Evolutionary conservation across 2,797 vertebrate genomes (phyloP).

Genomic region (Sebastes nivosus): DNA sequence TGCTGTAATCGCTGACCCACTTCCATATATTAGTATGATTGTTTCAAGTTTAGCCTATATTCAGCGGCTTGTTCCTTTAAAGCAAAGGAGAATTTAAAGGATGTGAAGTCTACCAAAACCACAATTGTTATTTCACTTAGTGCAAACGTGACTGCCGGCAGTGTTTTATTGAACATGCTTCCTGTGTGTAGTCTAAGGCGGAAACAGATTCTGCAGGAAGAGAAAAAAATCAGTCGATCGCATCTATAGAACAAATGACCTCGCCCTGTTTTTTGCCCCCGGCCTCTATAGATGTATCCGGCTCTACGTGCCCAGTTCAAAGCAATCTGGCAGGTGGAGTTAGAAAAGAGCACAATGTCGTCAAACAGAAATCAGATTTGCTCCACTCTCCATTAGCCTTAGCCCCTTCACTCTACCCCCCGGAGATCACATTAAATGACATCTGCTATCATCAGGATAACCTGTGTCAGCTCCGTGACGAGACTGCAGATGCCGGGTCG

Average conservation of each 20-base stretch:
- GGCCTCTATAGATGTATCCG: slow-evolving; percentile 29
- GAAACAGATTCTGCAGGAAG: slow-evolving; percentile 18
- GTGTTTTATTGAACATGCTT: background rate
- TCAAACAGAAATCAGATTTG: slow-evolving; percentile 79
- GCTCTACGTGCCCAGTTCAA: slow-evolving; percentile 44
- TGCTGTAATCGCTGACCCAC: slow-evolving; percentile 24
- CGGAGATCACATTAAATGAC: slow-evolving; percentile 80
- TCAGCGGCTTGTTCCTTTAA: background rate
- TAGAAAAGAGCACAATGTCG: slow-evolving; percentile 66
- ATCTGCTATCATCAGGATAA: slow-evolving; percentile 80
- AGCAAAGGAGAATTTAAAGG: slow-evolving; percentile 1
- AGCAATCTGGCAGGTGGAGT: slow-evolving; percentile 68
- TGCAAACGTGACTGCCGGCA: slow-evolving; percentile 13
- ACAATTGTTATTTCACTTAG: background rate
- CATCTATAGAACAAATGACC: slow-evolving; percentile 37
- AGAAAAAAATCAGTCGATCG: background rate
- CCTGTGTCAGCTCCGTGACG: slow-evolving; percentile 67
- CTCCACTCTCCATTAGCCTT: slow-evolving; percentile 76
- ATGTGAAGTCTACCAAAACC: background rate
- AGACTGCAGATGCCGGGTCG: slow-evolving; percentile 59
- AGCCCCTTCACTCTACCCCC: slow-evolving; percentile 57
- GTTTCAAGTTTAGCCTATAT: slow-evolving; percentile 26
- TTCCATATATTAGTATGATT: slow-evolving; percentile 21
- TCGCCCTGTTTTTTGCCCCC: slow-evolving; percentile 22
- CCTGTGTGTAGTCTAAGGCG: background rate